Conservation (phyloP, 2,888 invertebrate species). For the Melinaea menophilus region DNA sequence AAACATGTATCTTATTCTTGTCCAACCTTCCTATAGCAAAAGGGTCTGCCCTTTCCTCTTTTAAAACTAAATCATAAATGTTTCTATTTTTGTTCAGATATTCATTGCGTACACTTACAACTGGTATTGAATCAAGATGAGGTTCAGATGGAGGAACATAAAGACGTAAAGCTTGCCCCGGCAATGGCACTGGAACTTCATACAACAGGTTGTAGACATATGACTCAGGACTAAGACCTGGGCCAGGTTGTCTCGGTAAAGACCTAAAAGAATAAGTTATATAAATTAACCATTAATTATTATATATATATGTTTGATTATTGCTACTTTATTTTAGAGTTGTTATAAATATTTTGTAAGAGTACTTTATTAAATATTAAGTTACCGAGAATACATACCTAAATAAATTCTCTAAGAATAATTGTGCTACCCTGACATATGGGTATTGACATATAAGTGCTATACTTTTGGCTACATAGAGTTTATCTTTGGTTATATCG, state of each 20-base stretch:
- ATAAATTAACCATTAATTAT: too few species aligned
- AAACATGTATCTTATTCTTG: too few species aligned
- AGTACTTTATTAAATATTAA: not conserved
- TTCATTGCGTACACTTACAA: constrained; percentile 58
- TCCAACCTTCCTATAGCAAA: too few species aligned
- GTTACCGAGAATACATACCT: constrained; percentile 75
- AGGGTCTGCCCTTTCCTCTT: too few species aligned
- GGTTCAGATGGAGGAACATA: constrained; percentile 85
- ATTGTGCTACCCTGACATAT: constrained; percentile 90
- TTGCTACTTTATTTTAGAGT: not conserved
- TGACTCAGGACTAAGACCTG: constrained; percentile 91
- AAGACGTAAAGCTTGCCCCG: constrained; percentile 91
- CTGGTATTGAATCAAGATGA: constrained; percentile 80
- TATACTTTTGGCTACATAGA: constrained; percentile 97
- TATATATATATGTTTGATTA: not conserved
- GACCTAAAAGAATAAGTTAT: constrained; percentile 73
- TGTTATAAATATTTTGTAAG: not conserved
- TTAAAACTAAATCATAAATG: too few species aligned
- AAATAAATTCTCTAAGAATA: constrained; percentile 92
- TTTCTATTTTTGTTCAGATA: too few species aligned
- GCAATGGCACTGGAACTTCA: constrained; percentile 93
- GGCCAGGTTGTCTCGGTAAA: constrained; percentile 86
- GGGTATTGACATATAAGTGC: constrained; percentile 94
- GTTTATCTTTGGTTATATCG: constrained; percentile 94
- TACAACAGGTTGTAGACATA: constrained; percentile 97